Base-by-base conservation (phyloP, 2,888 invertebrate species). In the Phortica okadai region DNA sequence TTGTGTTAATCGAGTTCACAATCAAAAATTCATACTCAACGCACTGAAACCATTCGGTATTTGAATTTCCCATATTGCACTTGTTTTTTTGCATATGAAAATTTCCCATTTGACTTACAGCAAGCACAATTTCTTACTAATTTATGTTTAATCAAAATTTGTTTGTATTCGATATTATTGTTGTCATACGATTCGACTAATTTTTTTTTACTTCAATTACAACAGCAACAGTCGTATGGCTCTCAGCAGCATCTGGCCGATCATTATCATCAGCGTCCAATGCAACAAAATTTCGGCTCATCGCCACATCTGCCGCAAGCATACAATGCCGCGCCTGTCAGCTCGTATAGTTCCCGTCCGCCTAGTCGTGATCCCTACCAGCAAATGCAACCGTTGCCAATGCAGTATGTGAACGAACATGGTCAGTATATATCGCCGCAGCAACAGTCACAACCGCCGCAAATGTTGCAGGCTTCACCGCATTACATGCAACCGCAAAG, bases 231-330 rank as follows among this genome's bases (percentile, higher is more conserved):
- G 81, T 93, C 92, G 25, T 93, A 93, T 74, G 93, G 93, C 25
- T 93, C 93, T 74, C 92, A 92, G 77, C 92, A 93, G 79, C 93
- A 93, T 82, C 90, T 92, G 75, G 92, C 92, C 76, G 92, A 92
- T 80, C 92, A 90, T 77, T 90, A 90, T 83, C 90, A 90, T 79
- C 89, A 89, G 70, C 89, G 91, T 76, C 83, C 88, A 45, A 83
- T 90, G 79, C 90, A 89, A 78, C 89, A 86, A 83, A 90, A 87
- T 82, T 92, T 90, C 82, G 92, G 91, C 75, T 91, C 91, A 76
- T 91, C 90, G 74, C 92, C 92, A 74, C 91, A 91, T 88, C 88
- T 91, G 82, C 90, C 91, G 74, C 90, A 91, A 82, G 85, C 90
- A 72, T 89, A 90, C 79, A 72, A 25, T 6, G 70, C 70, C 21